These are phyloP conservation scores for Homarus gammarus DNA, from an alignment of 2,888 invertebrate species.

Conservation along the genomic window DNA sequence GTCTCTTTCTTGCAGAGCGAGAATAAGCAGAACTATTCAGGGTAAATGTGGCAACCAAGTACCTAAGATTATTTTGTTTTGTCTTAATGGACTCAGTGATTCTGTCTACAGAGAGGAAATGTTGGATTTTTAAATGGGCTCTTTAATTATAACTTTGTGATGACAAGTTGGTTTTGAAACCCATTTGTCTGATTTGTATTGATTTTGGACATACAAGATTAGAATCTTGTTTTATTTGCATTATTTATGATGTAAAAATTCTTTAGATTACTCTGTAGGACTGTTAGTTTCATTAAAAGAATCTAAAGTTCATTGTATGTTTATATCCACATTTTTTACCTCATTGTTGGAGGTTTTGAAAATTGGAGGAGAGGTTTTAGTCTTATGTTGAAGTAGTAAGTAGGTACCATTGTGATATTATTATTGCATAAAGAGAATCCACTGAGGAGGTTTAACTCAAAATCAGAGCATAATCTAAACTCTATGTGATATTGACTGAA, in stretches of 20 bases:
- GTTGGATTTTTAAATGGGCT: slow-evolving; percentile 49
- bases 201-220: slow-evolving; percentile 59
- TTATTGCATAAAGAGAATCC: slow-evolving; percentile 16
- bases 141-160: slow-evolving; percentile 20
- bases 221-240: slow-evolving; percentile 67
- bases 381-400: not conserved
- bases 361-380: slow-evolving; percentile 49
- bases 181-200: slow-evolving; percentile 62
- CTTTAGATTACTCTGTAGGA: slow-evolving; percentile 69
- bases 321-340: slow-evolving; percentile 69
- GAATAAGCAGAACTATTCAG: slow-evolving; percentile 57
- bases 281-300: slow-evolving; percentile 72
- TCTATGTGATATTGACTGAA: not conserved
- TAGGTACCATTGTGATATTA: slow-evolving; percentile 36
- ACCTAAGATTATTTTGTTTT: slow-evolving; percentile 42
- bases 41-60: slow-evolving; percentile 60
- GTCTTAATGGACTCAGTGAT: slow-evolving; percentile 46
- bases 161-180: slow-evolving; percentile 48
- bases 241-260: slow-evolving; percentile 72
- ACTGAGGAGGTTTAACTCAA: not conserved
- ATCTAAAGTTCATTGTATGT: slow-evolving; percentile 67
- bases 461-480: slow-evolving; percentile 15
- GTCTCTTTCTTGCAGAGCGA: slow-evolving; percentile 31
- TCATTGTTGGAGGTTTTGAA: slow-evolving; percentile 69
- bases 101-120: slow-evolving; percentile 46